Percentiles rank a stretch among this genome's conserved stretches.
Conservation (phyloP, 2,113 vertebrate species). For the Suricata suricatta region DNA sequence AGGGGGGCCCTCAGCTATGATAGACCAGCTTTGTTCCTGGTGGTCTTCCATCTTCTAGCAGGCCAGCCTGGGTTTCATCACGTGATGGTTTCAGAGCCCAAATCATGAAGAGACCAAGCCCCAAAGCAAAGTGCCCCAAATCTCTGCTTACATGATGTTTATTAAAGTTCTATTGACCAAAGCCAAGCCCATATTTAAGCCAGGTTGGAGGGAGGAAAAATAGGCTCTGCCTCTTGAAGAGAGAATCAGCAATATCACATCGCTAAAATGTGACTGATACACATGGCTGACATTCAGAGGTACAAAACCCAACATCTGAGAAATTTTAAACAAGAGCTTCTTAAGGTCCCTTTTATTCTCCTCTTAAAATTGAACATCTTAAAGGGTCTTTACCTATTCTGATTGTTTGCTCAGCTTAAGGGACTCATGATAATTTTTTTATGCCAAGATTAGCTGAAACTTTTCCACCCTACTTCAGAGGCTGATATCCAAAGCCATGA, state of each 20-base stretch:
- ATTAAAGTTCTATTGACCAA: not conserved
- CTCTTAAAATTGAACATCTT: not conserved
- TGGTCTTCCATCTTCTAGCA: not conserved
- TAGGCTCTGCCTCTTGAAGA: not conserved
- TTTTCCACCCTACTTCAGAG: not conserved
- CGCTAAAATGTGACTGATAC: not conserved
- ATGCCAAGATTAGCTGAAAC: not conserved
- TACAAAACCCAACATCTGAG: not conserved
- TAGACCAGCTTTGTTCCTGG: not conserved
- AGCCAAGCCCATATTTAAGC: not conserved
- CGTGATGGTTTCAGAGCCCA: not conserved
- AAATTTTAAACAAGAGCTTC: not conserved
- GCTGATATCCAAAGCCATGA: not conserved
- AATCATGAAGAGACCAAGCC: not conserved
- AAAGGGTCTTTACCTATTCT: not conserved
- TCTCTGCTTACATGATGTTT: not conserved
- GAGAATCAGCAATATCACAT: accelerated
- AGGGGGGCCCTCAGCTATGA: not conserved
- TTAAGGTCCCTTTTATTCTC: not conserved
- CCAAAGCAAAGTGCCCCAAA: not conserved
- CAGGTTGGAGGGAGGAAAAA: not conserved
- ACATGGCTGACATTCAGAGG: not conserved
- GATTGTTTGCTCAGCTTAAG: not conserved
- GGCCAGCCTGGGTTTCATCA: not conserved
- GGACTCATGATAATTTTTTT: not conserved